These are phyloP conservation scores for Gadopsis marmoratus DNA, from an alignment of 2,797 vertebrate genomes.

Conservation along the genomic window DNA sequence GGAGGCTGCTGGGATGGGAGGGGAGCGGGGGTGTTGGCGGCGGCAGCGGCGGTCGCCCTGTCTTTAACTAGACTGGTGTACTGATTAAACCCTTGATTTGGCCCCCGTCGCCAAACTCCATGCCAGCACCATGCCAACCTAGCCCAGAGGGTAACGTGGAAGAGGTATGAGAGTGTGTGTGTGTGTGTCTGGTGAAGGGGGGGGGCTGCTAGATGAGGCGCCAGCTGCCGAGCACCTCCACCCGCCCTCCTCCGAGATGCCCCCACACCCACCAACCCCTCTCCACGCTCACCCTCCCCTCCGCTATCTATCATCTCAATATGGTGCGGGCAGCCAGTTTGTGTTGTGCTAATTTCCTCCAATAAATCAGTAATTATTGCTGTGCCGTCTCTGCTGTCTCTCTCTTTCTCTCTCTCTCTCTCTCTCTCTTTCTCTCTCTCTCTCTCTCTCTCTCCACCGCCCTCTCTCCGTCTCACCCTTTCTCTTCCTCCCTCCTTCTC, in stretches of 20 bases:
- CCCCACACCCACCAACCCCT: conserved; percentile 83
- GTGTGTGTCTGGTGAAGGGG: conserved; percentile 66
- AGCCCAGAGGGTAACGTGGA: conserved; percentile 74
- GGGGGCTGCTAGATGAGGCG: conserved; percentile 88
- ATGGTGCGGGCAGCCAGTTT: conserved; percentile 99
- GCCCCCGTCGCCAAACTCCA: conserved; percentile 81
- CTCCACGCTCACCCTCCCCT: conserved; percentile 89
- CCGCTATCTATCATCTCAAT: conserved; percentile 99
- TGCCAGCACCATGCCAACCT: conserved; percentile 70
- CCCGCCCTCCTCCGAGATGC: conserved; percentile 91
- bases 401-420: conserved; percentile 7
- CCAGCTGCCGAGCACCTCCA: conserved; percentile 97
- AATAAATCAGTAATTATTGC: conserved; percentile 99
- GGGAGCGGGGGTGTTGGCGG: conserved; percentile 71
- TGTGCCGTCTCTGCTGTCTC: conserved; percentile 98
- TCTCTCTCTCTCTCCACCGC: conserved; percentile 11
- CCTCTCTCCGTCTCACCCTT: conserved; percentile 39
- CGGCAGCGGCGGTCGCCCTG: conserved; percentile 87
- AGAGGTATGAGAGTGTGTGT: conserved; percentile 61
- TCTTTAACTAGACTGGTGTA: conserved; percentile 98
- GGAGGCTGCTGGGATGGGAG: conserved; percentile 66
- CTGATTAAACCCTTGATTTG: conserved; percentile 99
- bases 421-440: conserved; percentile 7
- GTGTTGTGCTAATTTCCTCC: conserved; percentile 99
- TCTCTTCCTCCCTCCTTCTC: conserved; percentile 79